Conservation (phyloP, 2,797 vertebrate species). For the Sebastes paucispinis region DNA sequence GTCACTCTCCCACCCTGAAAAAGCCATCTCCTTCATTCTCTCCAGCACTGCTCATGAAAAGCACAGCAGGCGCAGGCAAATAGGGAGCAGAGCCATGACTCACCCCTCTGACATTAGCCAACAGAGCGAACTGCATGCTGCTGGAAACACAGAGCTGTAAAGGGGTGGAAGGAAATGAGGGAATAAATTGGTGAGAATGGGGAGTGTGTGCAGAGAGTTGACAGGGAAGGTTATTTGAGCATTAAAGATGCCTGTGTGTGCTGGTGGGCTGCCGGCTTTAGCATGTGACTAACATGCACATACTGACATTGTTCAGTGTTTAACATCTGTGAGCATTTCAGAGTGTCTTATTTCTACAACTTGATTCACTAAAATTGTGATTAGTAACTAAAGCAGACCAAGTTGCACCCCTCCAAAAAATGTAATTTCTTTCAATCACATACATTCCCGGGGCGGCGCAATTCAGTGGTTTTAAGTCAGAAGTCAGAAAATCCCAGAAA, state of each 20-base stretch:
- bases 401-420: not conserved
- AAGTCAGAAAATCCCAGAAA: slow-evolving; percentile 53
- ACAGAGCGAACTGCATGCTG: slow-evolving; percentile 37
- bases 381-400: not conserved
- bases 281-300: not conserved
- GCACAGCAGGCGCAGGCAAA: slow-evolving; percentile 63
- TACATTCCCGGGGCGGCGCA: not conserved
- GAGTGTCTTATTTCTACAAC: not conserved
- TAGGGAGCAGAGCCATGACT: slow-evolving; percentile 71
- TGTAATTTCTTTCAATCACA: slow-evolving; percentile 4
- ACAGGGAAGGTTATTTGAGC: slow-evolving; percentile 33
- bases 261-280: not conserved
- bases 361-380: not conserved
- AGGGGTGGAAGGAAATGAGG: slow-evolving; percentile 46
- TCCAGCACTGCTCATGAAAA: slow-evolving; percentile 62
- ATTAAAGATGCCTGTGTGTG: not conserved
- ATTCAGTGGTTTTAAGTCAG: slow-evolving; percentile 25
- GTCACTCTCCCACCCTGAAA: slow-evolving; percentile 54
- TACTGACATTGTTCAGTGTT: not conserved
- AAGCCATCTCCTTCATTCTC: slow-evolving; percentile 56
- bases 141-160: slow-evolving; percentile 50
- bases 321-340: not conserved
- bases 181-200: slow-evolving; percentile 31
- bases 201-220: slow-evolving; percentile 8
- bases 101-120: slow-evolving; percentile 69